Evolutionary conservation across 2,888 invertebrate genomes (phyloP), one percentile per base, ranked within the genome.

Genomic region (Drosophila merina): DNA sequence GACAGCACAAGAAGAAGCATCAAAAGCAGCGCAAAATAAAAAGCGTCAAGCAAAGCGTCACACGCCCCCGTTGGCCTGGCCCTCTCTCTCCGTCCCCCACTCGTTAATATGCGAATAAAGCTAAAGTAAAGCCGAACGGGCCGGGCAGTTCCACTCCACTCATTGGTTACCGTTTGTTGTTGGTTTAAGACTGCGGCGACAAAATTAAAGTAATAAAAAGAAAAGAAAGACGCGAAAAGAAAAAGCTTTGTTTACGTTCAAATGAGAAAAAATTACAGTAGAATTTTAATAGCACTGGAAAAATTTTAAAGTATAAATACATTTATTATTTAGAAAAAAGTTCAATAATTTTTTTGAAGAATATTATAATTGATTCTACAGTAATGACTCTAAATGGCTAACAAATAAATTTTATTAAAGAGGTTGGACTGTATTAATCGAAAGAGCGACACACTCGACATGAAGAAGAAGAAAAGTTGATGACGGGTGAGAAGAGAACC

Each of bases 41-140:
- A 71, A 79, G 57, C 86, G 82, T 88, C 88, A 83, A 80, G 88
- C 86, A 79, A 73, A 79, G 57, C 86, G 82, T 88, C 88, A 83
- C 84, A 82, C 86, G 84, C 77, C 73, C 59, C 26, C 50, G 25
- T 10, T 44, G 31, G 31, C 48, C 45, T 44, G 31, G 31, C 48
- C 45, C 25, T 45, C 51, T 55, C 25, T 49, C 58, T 49, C 36
- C 50, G 51, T 52, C 72, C 51, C 51, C 47, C 60, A 54, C 69
- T 72, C 73, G 74, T 66, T 72, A 74, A 74, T 66, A 60, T 57
- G 73, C 57, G 60, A 82, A 70, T 62, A 54, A 64, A 60, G 68
- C 54, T 57, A 12, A 59, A 55, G 58, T 60, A 56, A 57, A 52
- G 38, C 57, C 66, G 62, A 64, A 51, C 72, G 69, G 64, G 74